Evolutionary conservation across 2,888 invertebrate species (phyloP), one percentile per base, ranked within the genome.

Genomic region (Pogonocherus hispidulus): DNA sequence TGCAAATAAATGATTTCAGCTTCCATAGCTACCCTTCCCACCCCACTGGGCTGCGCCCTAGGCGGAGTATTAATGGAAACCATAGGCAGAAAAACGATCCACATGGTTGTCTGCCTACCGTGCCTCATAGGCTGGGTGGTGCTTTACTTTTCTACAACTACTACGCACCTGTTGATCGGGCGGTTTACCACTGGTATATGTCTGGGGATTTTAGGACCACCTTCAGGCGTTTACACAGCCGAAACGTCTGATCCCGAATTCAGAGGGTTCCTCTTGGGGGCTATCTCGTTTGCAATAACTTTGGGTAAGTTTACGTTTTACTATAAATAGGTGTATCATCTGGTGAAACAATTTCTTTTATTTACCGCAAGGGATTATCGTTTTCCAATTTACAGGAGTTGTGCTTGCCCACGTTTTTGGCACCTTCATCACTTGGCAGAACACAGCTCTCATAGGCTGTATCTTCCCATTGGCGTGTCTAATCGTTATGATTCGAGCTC

Each of bases 361-460:
- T n/a, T n/a, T n/a, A n/a, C n/a, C n/a, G n/a, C n/a, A n/a, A n/a
- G n/a, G n/a, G n/a, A n/a, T n/a, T n/a, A n/a, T 1, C 18, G 11
- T 49, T 5, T 41, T 41, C 11, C n/a, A 3, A 32, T 6, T 60
- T 60, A 11, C 47, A 62, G 62, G 67, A 19, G 1, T 89, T 92
- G 5, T 83, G 91, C 79, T 89, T 0, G 87, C 90, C 11, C 92
- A 93, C 79, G 74, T 87, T 0, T 84, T 93, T 19, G 93, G 93
- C 0, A 89, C 89, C 0, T 90, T 88, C 77, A 81, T 90, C 18
- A 83, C 86, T 11, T 91, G 91, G 91, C 86, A 89, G 73, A 84
- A 86, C 77, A 89, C 89, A 0, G 90, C 90, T 0, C 84, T 87
- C 0, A 84, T 90, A 14, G 88, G 88, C 73, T 86, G 87, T 14